These are phyloP conservation scores for Meta bourneti DNA, from an alignment of 2,888 invertebrate species.

Conservation along the genomic window DNA sequence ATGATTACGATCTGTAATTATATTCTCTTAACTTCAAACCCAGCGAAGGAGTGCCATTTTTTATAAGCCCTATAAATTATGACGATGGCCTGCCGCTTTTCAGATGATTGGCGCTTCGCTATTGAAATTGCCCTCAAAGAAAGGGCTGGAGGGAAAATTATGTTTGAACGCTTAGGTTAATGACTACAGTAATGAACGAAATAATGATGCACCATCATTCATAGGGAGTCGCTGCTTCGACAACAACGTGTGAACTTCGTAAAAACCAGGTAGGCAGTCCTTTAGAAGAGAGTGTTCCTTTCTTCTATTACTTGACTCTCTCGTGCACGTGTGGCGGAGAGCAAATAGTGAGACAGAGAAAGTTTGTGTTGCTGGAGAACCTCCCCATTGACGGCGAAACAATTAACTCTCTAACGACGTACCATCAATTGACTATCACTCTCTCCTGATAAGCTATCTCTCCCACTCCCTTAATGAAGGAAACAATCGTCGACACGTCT, in stretches of 20 bases:
- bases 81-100: background rate
- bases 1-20: no score
- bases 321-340: slow-evolving; percentile 61
- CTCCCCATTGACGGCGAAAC: slow-evolving; percentile 67
- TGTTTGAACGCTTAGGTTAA: slow-evolving; percentile 17
- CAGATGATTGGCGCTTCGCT: background rate
- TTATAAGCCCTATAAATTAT: no score
- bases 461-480: slow-evolving; percentile 72
- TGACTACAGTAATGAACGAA: slow-evolving; percentile 62
- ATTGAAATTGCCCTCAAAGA: slow-evolving; percentile 7
- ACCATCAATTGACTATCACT: slow-evolving; percentile 62
- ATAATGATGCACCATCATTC: slow-evolving; percentile 59
- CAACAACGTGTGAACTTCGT: slow-evolving; percentile 53
- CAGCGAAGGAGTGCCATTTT: no score
- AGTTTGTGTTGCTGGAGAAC: slow-evolving; percentile 40
- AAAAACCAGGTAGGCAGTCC: slow-evolving; percentile 26
- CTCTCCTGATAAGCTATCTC: slow-evolving; percentile 50
- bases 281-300: slow-evolving; percentile 46
- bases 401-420: slow-evolving; percentile 71
- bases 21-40: no score
- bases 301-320: slow-evolving; percentile 46
- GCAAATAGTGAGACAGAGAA: slow-evolving; percentile 66
- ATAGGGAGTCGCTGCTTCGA: slow-evolving; percentile 7
- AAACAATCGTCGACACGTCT: slow-evolving; percentile 75
- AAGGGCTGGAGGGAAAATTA: slow-evolving; percentile 8